Conservation (phyloP, 2,888 invertebrate genomes). For the Phortica magna region DNA sequence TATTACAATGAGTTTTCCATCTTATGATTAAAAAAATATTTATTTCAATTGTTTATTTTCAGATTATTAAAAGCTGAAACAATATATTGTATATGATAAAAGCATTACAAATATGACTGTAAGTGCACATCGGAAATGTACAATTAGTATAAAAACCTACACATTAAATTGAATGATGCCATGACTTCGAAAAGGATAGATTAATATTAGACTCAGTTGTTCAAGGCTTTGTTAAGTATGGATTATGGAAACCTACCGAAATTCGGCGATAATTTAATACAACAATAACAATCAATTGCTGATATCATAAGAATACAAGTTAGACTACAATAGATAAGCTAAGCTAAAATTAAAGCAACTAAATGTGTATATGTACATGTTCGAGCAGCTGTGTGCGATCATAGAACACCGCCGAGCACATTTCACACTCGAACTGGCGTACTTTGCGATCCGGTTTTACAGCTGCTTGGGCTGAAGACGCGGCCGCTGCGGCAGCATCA, state of each 20-base stretch:
- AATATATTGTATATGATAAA: conserved; percentile 3
- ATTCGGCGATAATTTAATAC: not conserved
- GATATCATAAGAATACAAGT: not conserved
- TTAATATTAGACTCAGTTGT: not conserved
- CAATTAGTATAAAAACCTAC: not conserved
- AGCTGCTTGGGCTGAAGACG: conserved; percentile 53
- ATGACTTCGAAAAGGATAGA: conserved; percentile 2
- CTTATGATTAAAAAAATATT: conserved; percentile 18
- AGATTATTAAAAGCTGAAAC: conserved; percentile 10
- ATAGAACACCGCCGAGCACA: conserved; percentile 88
- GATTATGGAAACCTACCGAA: not conserved
- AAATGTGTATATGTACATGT: conserved; percentile 90
- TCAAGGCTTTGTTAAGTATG: not conserved
- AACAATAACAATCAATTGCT: not conserved
- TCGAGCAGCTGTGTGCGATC: conserved; percentile 86
- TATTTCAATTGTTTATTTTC: conserved; percentile 15
- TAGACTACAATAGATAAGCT: not conserved
- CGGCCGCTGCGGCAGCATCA: conserved; percentile 57
- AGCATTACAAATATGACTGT: conserved; percentile 7
- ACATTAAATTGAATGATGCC: not conserved
- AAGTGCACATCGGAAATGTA: not conserved
- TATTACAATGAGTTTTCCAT: not conserved
- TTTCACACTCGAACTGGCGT: conserved; percentile 86
- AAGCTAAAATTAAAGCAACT: conserved; percentile 27
- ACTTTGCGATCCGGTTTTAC: conserved; percentile 59